Percentiles rank a stretch among this genome's conserved stretches.
Evolutionary conservation across 2,113 vertebrate genomes (phyloP).

Genomic region (Cyprinodon brontotheroides): DNA sequence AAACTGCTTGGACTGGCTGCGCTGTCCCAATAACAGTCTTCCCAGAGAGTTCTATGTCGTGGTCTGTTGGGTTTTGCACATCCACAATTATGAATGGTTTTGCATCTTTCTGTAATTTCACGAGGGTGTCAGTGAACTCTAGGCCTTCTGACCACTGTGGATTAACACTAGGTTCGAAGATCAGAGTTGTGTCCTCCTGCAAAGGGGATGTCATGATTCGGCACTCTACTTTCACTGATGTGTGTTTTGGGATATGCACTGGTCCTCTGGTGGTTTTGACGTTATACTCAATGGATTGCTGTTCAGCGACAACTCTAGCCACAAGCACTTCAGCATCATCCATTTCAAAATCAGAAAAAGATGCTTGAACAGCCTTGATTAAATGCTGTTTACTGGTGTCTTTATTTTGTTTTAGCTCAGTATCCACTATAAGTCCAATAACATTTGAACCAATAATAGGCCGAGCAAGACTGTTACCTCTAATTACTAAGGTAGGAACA

Average conservation of each 20-base stretch:
- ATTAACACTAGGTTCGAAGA: neutral
- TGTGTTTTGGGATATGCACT: neutral
- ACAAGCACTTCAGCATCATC: conserved; percentile 1
- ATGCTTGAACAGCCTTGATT: neutral
- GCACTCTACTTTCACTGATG: neutral
- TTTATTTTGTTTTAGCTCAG: neutral
- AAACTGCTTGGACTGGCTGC: neutral
- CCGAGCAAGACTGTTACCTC: neutral
- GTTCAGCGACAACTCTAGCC: neutral
- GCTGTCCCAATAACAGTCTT: neutral
- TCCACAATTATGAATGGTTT: neutral
- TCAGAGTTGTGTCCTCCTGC: neutral
- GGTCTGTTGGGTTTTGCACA: conserved; percentile 9
- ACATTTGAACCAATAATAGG: conserved; percentile 5
- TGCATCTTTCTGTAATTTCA: neutral
- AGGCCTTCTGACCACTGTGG: neutral
- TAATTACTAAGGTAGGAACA: neutral
- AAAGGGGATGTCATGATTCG: neutral
- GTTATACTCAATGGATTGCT: neutral
- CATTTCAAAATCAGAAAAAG: conserved; percentile 3
- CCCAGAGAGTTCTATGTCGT: neutral
- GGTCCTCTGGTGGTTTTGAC: neutral
- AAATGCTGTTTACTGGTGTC: neutral
- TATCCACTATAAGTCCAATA: neutral
- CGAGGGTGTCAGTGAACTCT: neutral